These are phyloP conservation scores for Gorilla gorilla DNA, from an alignment of 2,113 vertebrate species.

Conservation along the genomic window DNA sequence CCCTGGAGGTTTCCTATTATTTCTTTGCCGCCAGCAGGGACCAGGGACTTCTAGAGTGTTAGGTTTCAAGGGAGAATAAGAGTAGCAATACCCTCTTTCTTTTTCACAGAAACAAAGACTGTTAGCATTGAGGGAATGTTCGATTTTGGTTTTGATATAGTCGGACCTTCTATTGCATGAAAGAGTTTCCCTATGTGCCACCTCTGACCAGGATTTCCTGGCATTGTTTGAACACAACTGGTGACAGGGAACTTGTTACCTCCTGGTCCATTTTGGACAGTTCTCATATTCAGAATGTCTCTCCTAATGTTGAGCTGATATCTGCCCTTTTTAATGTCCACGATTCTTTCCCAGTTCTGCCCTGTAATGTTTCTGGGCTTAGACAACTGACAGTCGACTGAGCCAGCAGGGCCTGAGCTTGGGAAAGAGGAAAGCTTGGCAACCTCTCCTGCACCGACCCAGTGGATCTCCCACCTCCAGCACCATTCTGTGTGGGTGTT, in stretches of 20 bases:
- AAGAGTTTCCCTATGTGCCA: background rate
- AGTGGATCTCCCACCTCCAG: accelerated
- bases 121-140: background rate
- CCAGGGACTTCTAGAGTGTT: slow-evolving; percentile 45
- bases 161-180: background rate
- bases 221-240: slow-evolving; percentile 41
- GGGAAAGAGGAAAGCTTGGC: background rate
- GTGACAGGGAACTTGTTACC: slow-evolving; percentile 8
- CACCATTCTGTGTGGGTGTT: background rate
- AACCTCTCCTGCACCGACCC: accelerated
- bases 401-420: background rate
- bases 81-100: background rate
- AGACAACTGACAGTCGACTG: background rate
- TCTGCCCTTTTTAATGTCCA: background rate
- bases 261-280: background rate
- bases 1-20: slow-evolving; percentile 62
- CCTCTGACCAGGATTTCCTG: slow-evolving; percentile 47
- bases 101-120: slow-evolving; percentile 66
- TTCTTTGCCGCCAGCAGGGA: slow-evolving; percentile 68
- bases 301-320: background rate
- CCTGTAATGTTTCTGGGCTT: background rate
- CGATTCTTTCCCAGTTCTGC: background rate
- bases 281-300: background rate
- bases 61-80: slow-evolving; percentile 52
- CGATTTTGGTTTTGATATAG: slow-evolving; percentile 49